Percentiles rank a stretch among this genome's conserved stretches.
Evolutionary conservation across 2,888 invertebrate species (phyloP).

Genomic region (Andrena bucephala): DNA sequence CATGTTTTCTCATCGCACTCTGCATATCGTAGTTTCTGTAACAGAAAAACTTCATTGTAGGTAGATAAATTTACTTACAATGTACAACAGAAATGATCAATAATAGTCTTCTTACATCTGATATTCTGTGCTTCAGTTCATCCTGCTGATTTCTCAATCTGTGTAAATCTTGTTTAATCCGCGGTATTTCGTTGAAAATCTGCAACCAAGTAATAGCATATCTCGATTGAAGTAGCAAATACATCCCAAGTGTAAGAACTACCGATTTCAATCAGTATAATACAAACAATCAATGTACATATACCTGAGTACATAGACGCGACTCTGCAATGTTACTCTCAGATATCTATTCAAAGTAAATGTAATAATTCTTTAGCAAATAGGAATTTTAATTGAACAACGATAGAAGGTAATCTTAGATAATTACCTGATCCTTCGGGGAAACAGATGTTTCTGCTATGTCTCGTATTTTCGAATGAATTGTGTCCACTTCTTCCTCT

Average conservation of each 20-base stretch:
- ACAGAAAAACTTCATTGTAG: constrained; percentile 13
- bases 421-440: constrained; percentile 70
- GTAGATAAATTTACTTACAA: constrained; percentile 8
- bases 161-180: constrained; percentile 72
- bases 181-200: constrained; percentile 65
- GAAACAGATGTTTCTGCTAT: constrained; percentile 75
- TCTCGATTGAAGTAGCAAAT: background rate
- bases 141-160: constrained; percentile 73
- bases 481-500: constrained; percentile 79
- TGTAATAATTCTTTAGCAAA: background rate
- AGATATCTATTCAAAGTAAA: constrained; percentile 10
- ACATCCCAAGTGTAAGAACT: background rate
- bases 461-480: constrained; percentile 81
- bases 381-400: background rate
- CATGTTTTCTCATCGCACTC: constrained; percentile 65
- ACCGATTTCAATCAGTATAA: background rate
- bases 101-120: constrained; percentile 61
- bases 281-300: background rate
- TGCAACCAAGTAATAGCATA: constrained; percentile 33
- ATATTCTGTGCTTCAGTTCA: constrained; percentile 67
- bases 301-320: constrained; percentile 40
- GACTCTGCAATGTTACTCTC: constrained; percentile 15
- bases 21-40: constrained; percentile 62
- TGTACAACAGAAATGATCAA: constrained; percentile 19
- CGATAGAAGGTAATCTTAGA: constrained; percentile 1